phyloP scores from a whole-genome alignment of 2,797 vertebrate genomes.

The Luscinia luscinia region DNA sequence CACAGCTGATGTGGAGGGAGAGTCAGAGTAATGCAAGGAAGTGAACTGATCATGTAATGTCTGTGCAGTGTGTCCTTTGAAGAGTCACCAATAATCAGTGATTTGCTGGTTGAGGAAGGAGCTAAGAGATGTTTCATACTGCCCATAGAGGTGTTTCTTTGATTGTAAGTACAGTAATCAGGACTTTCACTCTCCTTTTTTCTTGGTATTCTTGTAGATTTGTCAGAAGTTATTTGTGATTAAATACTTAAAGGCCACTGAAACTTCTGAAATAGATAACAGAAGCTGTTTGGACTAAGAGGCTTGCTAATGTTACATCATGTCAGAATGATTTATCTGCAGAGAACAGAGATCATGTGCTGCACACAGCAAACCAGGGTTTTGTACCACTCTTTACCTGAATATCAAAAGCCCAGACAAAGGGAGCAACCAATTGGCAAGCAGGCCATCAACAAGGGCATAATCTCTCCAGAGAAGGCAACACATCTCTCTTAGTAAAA shows the following conservation, averaged over 20 bases:
- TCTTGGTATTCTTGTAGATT: neutral
- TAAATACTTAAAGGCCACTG: neutral
- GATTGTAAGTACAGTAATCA: neutral
- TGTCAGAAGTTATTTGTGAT: neutral
- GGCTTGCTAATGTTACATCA: neutral
- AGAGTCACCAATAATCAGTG: neutral
- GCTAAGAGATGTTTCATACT: neutral
- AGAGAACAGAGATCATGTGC: neutral
- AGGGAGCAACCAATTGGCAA: neutral
- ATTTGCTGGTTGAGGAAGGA: neutral
- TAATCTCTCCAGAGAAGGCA: neutral
- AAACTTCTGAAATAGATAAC: neutral
- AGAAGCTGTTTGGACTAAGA: neutral
- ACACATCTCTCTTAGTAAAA: neutral
- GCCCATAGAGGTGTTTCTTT: neutral
- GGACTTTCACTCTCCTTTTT: neutral
- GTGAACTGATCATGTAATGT: neutral
- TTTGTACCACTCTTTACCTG: neutral
- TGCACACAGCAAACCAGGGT: neutral
- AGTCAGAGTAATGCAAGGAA: neutral
- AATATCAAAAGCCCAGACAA: neutral
- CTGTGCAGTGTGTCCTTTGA: neutral
- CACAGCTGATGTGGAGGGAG: neutral
- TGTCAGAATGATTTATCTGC: constrained; percentile 9
- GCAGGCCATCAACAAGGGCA: neutral